phyloP scores from a whole-genome alignment of 1,140 invertebrate species.

The Lucilia cuprina region DNA sequence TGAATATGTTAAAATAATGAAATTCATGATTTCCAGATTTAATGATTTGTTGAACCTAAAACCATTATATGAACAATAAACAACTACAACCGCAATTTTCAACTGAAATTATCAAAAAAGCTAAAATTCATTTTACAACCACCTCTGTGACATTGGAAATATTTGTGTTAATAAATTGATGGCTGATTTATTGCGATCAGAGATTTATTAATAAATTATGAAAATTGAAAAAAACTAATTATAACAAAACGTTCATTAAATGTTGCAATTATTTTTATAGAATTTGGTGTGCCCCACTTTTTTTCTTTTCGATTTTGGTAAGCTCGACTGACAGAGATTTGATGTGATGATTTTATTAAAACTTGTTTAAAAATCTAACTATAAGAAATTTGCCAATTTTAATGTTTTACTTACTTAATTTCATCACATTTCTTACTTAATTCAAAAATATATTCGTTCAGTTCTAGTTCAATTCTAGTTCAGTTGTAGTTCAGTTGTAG shows the following conservation, averaged over 20 bases:
- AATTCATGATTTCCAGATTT: constrained; percentile 13
- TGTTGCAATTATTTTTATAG: not conserved
- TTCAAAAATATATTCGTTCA: too few species aligned
- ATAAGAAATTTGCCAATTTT: too few species aligned
- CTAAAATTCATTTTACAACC: not conserved
- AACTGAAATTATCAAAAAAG: not conserved
- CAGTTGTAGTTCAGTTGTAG: too few species aligned
- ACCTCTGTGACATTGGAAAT: not conserved
- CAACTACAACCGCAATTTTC: not conserved
- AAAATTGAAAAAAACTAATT: not conserved
- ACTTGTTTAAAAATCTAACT: too few species aligned
- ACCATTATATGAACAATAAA: not conserved
- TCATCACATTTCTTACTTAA: too few species aligned
- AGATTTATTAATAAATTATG: constrained; percentile 15
- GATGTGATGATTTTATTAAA: too few species aligned
- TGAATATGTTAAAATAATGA: not conserved
- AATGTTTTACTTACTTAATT: too few species aligned
- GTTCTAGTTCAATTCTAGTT: too few species aligned
- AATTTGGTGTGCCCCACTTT: not conserved
- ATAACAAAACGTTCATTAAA: not conserved
- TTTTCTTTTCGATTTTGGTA: not conserved
- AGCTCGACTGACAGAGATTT: not conserved
- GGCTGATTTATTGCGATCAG: not conserved
- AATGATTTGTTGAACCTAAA: not conserved
- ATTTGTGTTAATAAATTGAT: not conserved